A percentile compares a stretch with the other conserved stretches of the same genome.
These are phyloP conservation scores for Euplexia lucipara DNA, from an alignment of 2,888 invertebrate species.

Conservation along the genomic window DNA sequence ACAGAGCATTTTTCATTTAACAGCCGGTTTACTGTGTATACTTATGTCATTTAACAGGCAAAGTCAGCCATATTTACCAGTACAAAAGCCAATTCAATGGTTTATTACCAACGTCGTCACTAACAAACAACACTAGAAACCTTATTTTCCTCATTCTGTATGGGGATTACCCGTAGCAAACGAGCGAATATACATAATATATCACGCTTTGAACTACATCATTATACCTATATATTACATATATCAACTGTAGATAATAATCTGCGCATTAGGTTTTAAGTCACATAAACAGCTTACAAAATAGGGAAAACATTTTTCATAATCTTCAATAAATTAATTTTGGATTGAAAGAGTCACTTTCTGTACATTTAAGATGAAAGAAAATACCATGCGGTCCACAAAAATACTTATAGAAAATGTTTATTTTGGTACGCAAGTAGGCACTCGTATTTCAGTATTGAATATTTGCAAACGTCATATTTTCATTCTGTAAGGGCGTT, in stretches of 20 bases:
- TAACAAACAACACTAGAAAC: conserved; percentile 19
- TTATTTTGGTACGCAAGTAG: conserved; percentile 15
- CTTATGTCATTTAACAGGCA: conserved; percentile 4
- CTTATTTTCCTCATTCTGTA: conserved; percentile 53
- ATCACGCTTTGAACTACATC: neutral
- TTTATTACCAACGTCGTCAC: conserved; percentile 29
- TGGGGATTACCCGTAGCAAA: conserved; percentile 52
- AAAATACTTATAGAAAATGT: neutral
- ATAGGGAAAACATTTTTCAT: neutral
- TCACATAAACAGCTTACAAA: neutral
- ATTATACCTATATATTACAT: conserved; percentile 3
- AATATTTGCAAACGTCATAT: conserved; percentile 14
- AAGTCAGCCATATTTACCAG: neutral
- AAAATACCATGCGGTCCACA: conserved; percentile 13
- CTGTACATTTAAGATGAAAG: conserved; percentile 6
- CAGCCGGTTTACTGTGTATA: conserved; percentile 8
- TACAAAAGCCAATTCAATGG: conserved; percentile 21
- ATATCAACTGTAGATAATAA: conserved; percentile 22
- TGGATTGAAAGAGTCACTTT: neutral
- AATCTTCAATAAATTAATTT: too few relatives aligned
- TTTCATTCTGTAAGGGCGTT: conserved; percentile 44
- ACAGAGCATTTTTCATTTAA: conserved; percentile 8
- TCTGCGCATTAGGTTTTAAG: conserved; percentile 15
- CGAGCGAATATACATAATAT: conserved; percentile 6
- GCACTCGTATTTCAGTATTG: conserved; percentile 21